These are phyloP conservation scores for Blennius ocellaris DNA, from an alignment of 2,113 vertebrate genomes.

Conservation along the genomic window DNA sequence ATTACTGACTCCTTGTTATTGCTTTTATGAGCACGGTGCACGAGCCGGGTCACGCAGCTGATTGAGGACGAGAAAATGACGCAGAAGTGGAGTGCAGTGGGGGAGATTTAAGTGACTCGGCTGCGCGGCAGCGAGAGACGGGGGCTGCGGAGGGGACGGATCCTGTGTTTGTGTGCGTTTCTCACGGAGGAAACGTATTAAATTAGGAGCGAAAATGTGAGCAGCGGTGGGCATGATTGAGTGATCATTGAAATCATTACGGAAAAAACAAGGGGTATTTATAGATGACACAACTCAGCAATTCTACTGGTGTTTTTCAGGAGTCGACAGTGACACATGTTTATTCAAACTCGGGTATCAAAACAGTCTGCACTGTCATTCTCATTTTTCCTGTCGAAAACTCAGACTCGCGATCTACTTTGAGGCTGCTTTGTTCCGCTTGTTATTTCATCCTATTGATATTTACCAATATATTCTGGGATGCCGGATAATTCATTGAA, in stretches of 20 bases:
- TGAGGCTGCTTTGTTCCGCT: not conserved
- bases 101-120: slow-evolving; percentile 43
- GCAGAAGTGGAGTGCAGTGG: slow-evolving; percentile 20
- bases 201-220: slow-evolving; percentile 55
- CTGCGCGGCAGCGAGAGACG: not conserved
- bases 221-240: slow-evolving; percentile 38
- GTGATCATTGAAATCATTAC: slow-evolving; percentile 48
- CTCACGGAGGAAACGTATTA: slow-evolving; percentile 56
- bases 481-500: not conserved
- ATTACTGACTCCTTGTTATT: slow-evolving; percentile 27
- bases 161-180: slow-evolving; percentile 15
- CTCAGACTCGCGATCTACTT: not conserved
- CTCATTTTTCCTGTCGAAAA: not conserved
- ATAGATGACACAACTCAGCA: slow-evolving; percentile 7
- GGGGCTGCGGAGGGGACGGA: not conserved
- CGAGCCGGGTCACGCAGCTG: slow-evolving; percentile 8
- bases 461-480: not conserved
- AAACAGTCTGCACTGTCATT: not conserved
- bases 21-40: slow-evolving; percentile 35
- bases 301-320: slow-evolving; percentile 3
- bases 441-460: not conserved
- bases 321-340: not conserved
- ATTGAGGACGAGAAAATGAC: slow-evolving; percentile 14
- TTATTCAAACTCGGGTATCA: slow-evolving; percentile 6
- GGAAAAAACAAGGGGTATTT: slow-evolving; percentile 33